Evolutionary conservation across 2,888 invertebrate genomes (phyloP).

Genomic region (Galeruca laticollis): DNA sequence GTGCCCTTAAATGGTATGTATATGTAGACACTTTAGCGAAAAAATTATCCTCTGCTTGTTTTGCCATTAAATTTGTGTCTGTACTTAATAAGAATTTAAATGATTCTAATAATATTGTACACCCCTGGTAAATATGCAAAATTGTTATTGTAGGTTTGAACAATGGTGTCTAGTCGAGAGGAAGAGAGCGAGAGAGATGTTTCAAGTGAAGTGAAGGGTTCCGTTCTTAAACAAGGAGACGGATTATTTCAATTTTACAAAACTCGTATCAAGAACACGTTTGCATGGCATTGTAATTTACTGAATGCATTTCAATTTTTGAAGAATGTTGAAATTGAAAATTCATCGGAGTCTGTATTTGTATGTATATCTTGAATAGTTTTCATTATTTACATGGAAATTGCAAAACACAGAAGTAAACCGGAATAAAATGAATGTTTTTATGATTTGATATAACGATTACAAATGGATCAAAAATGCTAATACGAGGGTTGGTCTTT

Average conservation of each 20-base stretch:
- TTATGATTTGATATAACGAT: too few species aligned
- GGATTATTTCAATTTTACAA: background rate
- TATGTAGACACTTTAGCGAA: too few species aligned
- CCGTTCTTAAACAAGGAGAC: background rate
- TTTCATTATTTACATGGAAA: background rate
- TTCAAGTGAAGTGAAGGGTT: background rate
- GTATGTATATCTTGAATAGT: too few species aligned
- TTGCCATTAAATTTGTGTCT: too few species aligned
- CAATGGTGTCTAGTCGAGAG: background rate
- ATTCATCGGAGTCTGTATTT: too few species aligned
- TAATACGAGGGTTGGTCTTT: too few species aligned
- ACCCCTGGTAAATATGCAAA: background rate
- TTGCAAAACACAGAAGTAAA: background rate
- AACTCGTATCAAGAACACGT: background rate
- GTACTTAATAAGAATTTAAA: background rate
- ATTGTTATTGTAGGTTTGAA: background rate
- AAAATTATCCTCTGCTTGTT: too few species aligned
- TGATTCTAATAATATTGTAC: background rate
- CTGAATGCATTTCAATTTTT: background rate
- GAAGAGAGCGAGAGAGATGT: background rate
- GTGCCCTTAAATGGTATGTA: too few species aligned
- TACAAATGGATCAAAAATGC: too few species aligned
- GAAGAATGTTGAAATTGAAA: too few species aligned
- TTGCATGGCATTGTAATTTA: background rate
- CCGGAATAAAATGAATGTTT: background rate